phyloP scores from a whole-genome alignment of 92 coral and sea anemone species.

The Phenganax subtilis region DNA sequence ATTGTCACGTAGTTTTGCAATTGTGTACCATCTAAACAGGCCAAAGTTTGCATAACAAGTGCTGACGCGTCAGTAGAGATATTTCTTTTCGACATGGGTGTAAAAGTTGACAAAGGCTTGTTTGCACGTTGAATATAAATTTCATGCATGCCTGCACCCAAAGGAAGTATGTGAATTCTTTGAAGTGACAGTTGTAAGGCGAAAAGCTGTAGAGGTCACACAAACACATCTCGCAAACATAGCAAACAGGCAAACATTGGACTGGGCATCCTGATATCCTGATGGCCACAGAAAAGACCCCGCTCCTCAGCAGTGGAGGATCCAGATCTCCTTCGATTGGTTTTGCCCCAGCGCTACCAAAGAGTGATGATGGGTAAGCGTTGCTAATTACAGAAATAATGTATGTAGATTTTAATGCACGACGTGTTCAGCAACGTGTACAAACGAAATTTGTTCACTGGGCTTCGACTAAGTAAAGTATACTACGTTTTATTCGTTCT shows the following conservation, averaged over 20 bases:
- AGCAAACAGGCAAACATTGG: background rate
- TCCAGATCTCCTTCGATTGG: conserved; percentile 9
- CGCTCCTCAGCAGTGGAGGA: conserved; percentile 18
- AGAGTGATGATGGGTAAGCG: conserved; percentile 4
- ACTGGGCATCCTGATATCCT: background rate
- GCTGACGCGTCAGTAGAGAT: no score
- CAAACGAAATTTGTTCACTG: no score
- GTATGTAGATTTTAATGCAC: no score
- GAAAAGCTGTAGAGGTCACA: no score
- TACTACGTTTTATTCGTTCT: no score
- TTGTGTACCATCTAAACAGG: no score
- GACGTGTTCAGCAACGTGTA: no score
- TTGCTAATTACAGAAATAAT: background rate
- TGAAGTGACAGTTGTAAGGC: background rate
- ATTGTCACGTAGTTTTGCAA: no score
- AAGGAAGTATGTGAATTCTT: background rate
- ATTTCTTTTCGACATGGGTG: no score
- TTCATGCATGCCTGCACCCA: conserved; percentile 8
- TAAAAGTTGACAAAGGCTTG: background rate
- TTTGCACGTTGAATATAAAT: background rate
- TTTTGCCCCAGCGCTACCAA: background rate
- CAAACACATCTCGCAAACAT: no score
- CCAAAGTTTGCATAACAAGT: no score
- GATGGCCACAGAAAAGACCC: conserved; percentile 29
- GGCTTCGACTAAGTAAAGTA: no score